Evolutionary conservation across 2,888 invertebrate species (phyloP).

Genomic region (Sarcophaga carnaria): DNA sequence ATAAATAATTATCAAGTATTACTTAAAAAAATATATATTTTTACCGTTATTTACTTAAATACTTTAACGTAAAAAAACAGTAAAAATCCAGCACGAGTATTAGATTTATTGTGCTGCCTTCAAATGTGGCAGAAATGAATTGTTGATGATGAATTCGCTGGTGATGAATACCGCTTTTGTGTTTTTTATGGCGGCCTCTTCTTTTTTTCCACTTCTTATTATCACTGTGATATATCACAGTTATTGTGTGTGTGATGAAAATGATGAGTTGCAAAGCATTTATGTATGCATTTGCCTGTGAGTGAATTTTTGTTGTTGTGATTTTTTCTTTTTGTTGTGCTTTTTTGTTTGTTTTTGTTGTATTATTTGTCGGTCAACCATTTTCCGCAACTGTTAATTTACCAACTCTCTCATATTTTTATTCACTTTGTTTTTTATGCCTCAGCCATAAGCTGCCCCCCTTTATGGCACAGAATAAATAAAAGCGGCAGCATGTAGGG

Average conservation of each 20-base stretch:
- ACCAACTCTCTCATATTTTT: slow-evolving; percentile 70
- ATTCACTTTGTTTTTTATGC: slow-evolving; percentile 52
- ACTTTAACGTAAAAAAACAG: background rate
- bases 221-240: slow-evolving; percentile 36
- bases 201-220: slow-evolving; percentile 42
- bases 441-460: slow-evolving; percentile 23
- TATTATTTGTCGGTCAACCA: slow-evolving; percentile 73
- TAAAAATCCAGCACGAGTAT: no score
- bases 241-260: background rate
- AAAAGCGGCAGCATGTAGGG: background rate
- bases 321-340: background rate
- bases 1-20: background rate
- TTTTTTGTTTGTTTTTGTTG: slow-evolving; percentile 54
- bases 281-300: background rate
- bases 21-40: slow-evolving; percentile 5
- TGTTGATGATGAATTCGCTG: slow-evolving; percentile 41
- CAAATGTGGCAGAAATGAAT: background rate
- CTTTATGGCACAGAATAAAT: background rate
- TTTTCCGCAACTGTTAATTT: slow-evolving; percentile 75
- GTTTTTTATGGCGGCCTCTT: slow-evolving; percentile 13
- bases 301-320: slow-evolving; percentile 68
- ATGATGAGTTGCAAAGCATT: background rate
- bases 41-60: slow-evolving; percentile 6
- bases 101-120: no score
- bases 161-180: background rate